Base-by-base conservation (phyloP, 2,888 invertebrate species). In the Abrostola triplasia region DNA sequence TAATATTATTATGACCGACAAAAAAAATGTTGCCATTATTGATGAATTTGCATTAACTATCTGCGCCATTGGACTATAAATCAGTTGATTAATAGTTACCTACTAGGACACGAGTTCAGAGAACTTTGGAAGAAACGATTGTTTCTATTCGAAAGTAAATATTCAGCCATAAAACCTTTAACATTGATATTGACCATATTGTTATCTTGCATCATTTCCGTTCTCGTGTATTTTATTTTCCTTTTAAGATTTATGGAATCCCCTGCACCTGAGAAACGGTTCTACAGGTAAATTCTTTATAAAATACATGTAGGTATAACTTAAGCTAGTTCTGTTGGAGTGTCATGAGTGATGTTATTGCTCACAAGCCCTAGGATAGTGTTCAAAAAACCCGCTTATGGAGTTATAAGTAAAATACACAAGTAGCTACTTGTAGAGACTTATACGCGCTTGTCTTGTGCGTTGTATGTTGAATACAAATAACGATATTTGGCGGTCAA, bases 401-500 rank as follows among this genome's bases (percentile, higher is more conserved):
- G 73, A 76, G 84, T n/a, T n/a, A n/a, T n/a, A n/a, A n/a, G n/a
- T n/a, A n/a, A n/a, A n/a, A 81, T 82, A 81, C 78, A 78, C 81
- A 80, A 84, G 82, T 82, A 80, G 81, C 79, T 64, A 80, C 81
- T 84, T 83, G 82, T 82, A 79, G 80, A 79, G 64, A 81, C 81
- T 84, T 81, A 81, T 74, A 82, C 79, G 84, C 86, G 80, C 79
- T 81, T 24, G 24, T 24, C 81, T 83, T 78, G 77, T 77, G 67
- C 68, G 71, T 64, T 72, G 77, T 76, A 63, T 69, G 75, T 78
- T 80, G 90, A 90, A 92, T 92, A 92, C 88, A 89, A 91, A 92
- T 89, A 77, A 88, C 86, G 81, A 88, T 88, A 91, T 91, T 90
- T 90, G 90, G 87, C 90, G 89, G 91, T 90, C 90, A 88, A 77